Base-by-base conservation (phyloP, 1,140 invertebrate genomes). In the Leptinotarsa defecta region DNA sequence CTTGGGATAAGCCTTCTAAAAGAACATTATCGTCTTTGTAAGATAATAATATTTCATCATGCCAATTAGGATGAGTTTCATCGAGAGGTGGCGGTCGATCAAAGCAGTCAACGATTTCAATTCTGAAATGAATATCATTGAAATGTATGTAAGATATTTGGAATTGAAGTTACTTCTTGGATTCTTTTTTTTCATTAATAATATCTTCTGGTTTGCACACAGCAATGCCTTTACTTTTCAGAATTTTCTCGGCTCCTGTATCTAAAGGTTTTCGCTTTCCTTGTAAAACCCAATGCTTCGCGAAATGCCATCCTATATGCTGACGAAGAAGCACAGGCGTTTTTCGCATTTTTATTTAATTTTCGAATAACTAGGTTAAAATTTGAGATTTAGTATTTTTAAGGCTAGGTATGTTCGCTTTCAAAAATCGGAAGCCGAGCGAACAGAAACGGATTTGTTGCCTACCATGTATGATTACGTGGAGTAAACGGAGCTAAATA, bases 1-100 rank as follows among this genome's bases (percentile, higher is more conserved):
- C 93, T 88, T 95, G 94, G 1, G 86, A 80, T 48, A 93, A 78
- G 13, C 94, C 94, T 84, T 91, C 89, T 63, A 94, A 81, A 4
- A 95, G 84, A 22, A 94, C 89, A 87, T 90, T 91, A 74, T 87
- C 84, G 76, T 91, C 88, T 74, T 86, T 87, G 79, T 90, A 89
- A 0, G 88, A 85, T 43, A 91, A 87, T 80, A 92, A 91, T 8
- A 86, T 84, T 72, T 80, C 86, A 48, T 89, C 85, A 78, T 94
- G 89, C 87, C 89, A 93, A 69, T 92, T 86, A 11, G 91, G 90
- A 86, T 93, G 90, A 22, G 84, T 88, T 52, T 88, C 76, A 82
- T 93, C 87, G 22, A 87, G 78, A 15, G 81, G 80, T 65, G 85
- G 24, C 15, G 85, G 81, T 68, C 63, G 77, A 73, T 87, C 80